phyloP scores from a whole-genome alignment of 2,797 vertebrate genomes.

The Cyclura pinguis region DNA sequence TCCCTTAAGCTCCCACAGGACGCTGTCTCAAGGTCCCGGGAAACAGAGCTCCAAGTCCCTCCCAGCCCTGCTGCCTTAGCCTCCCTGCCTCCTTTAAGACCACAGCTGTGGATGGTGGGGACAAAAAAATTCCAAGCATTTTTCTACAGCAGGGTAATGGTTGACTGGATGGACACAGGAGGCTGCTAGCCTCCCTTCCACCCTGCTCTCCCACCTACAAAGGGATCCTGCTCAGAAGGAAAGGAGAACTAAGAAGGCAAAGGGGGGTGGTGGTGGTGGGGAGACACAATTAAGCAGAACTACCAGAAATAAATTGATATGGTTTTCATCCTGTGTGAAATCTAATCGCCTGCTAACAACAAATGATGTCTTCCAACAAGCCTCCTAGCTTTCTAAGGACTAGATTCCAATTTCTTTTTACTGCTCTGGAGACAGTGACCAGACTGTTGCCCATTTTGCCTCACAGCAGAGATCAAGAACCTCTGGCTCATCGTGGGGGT shows the following conservation, averaged over 20 bases:
- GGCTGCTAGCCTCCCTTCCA: background rate
- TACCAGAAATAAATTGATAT: background rate
- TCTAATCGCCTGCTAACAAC: background rate
- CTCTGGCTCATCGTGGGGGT: too few species aligned
- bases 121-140: conserved; percentile 36
- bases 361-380: too few species aligned
- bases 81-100: background rate
- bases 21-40: background rate
- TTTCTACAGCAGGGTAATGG: background rate
- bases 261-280: too few species aligned
- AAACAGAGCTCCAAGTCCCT: background rate
- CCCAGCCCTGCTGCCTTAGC: background rate
- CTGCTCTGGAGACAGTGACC: too few species aligned
- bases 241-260: background rate
- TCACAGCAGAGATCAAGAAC: too few species aligned
- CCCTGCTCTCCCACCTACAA: background rate
- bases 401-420: background rate
- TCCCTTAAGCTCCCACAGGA: background rate
- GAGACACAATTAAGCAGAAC: background rate
- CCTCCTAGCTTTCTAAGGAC: background rate
- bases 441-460: background rate
- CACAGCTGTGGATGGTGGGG: conserved; percentile 11
- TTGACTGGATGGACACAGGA: background rate
- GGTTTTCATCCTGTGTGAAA: background rate
- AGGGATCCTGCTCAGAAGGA: background rate